Percentiles rank a stretch among this genome's conserved stretches.
phyloP scores from a whole-genome alignment of 2,888 invertebrate genomes.

The Fabriciana adippe region DNA sequence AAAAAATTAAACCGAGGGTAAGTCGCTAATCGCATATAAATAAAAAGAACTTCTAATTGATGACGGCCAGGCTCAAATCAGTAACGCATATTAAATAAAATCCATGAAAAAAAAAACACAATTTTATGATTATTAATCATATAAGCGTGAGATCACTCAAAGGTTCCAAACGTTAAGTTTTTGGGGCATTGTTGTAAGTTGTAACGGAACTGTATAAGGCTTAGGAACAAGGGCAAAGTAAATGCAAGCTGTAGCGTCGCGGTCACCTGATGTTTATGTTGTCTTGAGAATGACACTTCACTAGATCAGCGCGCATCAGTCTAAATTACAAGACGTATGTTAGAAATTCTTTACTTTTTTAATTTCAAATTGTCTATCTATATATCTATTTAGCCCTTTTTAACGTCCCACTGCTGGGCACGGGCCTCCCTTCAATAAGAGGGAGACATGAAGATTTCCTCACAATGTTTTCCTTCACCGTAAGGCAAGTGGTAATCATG shows the following conservation, averaged over 20 bases:
- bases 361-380: neutral
- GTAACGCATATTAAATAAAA: neutral
- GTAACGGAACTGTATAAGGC: neutral
- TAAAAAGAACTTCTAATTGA: neutral
- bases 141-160: constrained; percentile 12
- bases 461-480: no score
- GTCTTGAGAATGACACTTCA: constrained; percentile 75
- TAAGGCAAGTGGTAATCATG: no score
- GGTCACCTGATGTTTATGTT: constrained; percentile 72
- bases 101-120: constrained; percentile 3
- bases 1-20: no score
- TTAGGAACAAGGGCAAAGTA: constrained; percentile 15
- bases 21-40: no score
- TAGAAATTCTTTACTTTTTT: constrained; percentile 5
- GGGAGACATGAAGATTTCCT: no score
- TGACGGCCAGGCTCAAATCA: neutral
- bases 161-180: constrained; percentile 2
- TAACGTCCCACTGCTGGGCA: no score
- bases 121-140: neutral
- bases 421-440: no score
- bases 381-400: no score
- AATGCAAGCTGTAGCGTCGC: constrained; percentile 34
- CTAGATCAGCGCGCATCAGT: constrained; percentile 52
- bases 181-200: neutral
- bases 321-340: constrained; percentile 40